Conservation (phyloP, 2,113 vertebrate genomes). For the Mustela lutreola region DNA sequence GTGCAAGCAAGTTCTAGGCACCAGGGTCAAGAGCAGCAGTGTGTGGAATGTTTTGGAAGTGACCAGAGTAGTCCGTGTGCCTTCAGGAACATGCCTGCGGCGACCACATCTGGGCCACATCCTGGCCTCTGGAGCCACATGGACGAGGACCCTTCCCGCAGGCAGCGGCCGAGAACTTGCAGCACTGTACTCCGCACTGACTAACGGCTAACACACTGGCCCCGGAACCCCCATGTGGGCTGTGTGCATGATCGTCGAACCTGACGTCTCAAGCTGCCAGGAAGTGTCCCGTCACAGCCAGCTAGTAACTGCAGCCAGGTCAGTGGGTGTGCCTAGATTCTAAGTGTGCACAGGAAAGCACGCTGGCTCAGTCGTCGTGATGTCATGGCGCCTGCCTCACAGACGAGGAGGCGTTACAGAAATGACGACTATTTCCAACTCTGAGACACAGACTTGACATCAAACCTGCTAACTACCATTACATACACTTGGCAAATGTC, state of each 20-base stretch:
- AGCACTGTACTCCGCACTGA: fast-evolving
- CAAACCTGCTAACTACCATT: background rate
- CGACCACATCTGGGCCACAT: background rate
- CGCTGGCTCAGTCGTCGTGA: background rate
- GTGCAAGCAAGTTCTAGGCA: background rate
- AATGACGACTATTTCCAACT: background rate
- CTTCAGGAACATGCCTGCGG: background rate
- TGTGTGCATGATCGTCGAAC: too few species aligned
- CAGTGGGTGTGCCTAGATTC: background rate
- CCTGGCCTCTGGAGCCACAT: background rate
- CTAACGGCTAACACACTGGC: background rate
- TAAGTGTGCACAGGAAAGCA: background rate
- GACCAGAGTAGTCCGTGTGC: background rate
- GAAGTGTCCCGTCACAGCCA: background rate
- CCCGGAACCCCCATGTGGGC: background rate
- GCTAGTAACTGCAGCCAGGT: background rate
- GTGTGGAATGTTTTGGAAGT: too few species aligned
- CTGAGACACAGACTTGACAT: background rate
- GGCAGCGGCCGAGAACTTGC: fast-evolving
- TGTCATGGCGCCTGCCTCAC: background rate
- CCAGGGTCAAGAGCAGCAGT: background rate
- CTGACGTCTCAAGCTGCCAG: background rate
- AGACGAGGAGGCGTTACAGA: background rate
- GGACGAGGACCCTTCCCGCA: too few species aligned
- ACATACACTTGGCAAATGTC: background rate